Base-by-base conservation (phyloP, 2,113 vertebrate species). In the Tyto alba region DNA sequence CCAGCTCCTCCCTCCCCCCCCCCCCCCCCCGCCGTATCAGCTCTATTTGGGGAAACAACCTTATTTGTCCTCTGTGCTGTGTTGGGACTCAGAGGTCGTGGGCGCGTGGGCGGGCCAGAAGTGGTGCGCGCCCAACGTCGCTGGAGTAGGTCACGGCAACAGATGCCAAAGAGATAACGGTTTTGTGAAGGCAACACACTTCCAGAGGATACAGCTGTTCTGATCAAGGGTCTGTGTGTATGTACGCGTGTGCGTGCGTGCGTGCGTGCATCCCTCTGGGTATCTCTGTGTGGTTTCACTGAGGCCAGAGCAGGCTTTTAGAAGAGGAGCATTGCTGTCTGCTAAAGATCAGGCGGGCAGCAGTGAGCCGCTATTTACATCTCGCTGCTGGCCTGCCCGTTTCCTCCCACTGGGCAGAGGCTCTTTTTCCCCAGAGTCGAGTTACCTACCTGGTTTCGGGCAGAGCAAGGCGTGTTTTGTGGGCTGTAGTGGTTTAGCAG, bases 141-240 rank as follows among this genome's bases (percentile, higher is more conserved):
- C 60, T 47, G 29, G 62, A 93, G 38, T 27, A 77, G 96, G 55
- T 88, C 86, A 69, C 57, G 20, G 87, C 89, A 90, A 82, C 72
- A 95, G 96, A 88, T 95, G 92, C 84, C 72, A 84, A 91, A 43
- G n/a, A 96, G 81, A 73, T 71, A 67, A 94, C 12, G 40, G 78
- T 41, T 91, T 75, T 79, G 87, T 2, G 9, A 79, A 88, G 86
- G 90, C 66, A 81, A 7, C 19, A 11, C 88, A 18, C 53, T 93
- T 88, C 64, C 52, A 86, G 87, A 76, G 77, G 74, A 67, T 88
- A 22, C 78, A 89, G 89, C 57, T 87, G 90, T 94, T 74, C 60
- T 76, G 82, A 43, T 48, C 66, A 41, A 90, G 83, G 63, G 78
- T 86, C 81, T 41, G 3, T 26, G 12, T 8, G 20, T 22, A 3